Percentiles rank a stretch among this genome's conserved stretches.
These are phyloP conservation scores for Teleiodes luculella DNA, from an alignment of 2,888 invertebrate genomes.

Conservation along the genomic window DNA sequence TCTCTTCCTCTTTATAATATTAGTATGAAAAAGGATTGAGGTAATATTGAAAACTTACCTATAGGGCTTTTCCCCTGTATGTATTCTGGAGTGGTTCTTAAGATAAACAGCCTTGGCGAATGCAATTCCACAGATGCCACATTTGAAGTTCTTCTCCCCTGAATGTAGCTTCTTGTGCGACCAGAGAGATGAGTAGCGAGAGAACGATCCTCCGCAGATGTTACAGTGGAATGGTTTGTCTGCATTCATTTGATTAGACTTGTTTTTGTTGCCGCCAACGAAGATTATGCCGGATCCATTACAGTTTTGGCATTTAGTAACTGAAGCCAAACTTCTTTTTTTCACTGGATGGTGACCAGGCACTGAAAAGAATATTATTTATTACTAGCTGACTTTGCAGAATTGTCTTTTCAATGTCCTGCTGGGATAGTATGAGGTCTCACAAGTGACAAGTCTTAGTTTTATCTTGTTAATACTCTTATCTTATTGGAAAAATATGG, in stretches of 20 bases:
- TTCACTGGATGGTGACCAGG: slow-evolving; percentile 88
- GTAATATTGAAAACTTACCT: slow-evolving; percentile 56
- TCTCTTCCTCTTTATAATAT: no score
- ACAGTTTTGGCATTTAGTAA: slow-evolving; percentile 93
- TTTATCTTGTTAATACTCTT: no score
- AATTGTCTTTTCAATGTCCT: no score
- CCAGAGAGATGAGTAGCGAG: slow-evolving; percentile 92
- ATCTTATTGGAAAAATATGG: no score
- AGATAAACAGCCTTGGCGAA: slow-evolving; percentile 94
- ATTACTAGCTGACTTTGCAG: neutral
- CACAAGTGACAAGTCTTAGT: no score
- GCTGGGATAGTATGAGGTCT: no score
- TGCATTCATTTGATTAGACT: slow-evolving; percentile 77
- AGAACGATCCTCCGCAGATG: slow-evolving; percentile 90
- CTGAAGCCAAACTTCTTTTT: slow-evolving; percentile 88
- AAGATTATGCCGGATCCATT: slow-evolving; percentile 93
- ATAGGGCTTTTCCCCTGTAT: slow-evolving; percentile 84
- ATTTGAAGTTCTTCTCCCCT: slow-evolving; percentile 91
- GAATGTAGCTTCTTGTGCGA: slow-evolving; percentile 93
- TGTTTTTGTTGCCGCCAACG: slow-evolving; percentile 82
- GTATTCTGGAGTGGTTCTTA: slow-evolving; percentile 92
- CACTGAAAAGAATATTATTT: slow-evolving; percentile 38
- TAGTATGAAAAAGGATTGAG: no score
- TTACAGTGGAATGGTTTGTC: slow-evolving; percentile 94
- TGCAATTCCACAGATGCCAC: slow-evolving; percentile 91